Base-by-base conservation (phyloP, 2,797 vertebrate species). In the Galago senegalensis region DNA sequence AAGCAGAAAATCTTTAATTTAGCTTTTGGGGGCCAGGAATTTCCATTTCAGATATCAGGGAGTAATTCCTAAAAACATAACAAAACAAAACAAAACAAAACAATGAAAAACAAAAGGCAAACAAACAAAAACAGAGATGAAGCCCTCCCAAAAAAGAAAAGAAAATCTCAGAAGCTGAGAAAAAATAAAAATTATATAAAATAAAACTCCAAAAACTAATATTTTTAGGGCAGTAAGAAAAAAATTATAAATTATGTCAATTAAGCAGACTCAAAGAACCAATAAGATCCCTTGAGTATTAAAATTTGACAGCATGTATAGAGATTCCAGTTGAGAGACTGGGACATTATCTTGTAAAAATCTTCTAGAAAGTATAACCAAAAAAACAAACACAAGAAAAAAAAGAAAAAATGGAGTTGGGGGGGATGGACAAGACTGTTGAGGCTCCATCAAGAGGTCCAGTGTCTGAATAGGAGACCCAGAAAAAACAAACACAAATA, bases 341-440 rank as follows among this genome's bases (percentile, higher is more conserved):
- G 5, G 23, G n/a, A 88, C 20, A 67, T 82, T 69, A 76, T 87
- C 80, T 77, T 46, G 25, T 14, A 46, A 69, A 87, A 72, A 31
- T 34, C 70, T 87, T n/a, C 90, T 83, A 83, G 65, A 79, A 82
- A 75, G 43, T n/a, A 83, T 37, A 94, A 84, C 72, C 61, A 69
- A 70, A 40, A 53, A 20, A 10, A 4, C 6, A 65, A 65, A 3
- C 7, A 65, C 40, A 43, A 43, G 40, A 65, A n/a, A 25, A 61
- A 67, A 17, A 67, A 53, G 46, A 29, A 7, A 83, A 23, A 40
- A 43, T 43, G 40, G 9, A 43, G 46, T 65, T 40, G 31, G 2
- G 40, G 13, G 34, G 46, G 40, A 49, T 5, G 60, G 23, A 11
- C 3, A 49, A 87, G 40, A 49, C 20, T 37, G 29, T 87, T 20